Evolutionary conservation across 2,113 vertebrate genomes (phyloP).

Genomic region (Delphinus delphis): DNA sequence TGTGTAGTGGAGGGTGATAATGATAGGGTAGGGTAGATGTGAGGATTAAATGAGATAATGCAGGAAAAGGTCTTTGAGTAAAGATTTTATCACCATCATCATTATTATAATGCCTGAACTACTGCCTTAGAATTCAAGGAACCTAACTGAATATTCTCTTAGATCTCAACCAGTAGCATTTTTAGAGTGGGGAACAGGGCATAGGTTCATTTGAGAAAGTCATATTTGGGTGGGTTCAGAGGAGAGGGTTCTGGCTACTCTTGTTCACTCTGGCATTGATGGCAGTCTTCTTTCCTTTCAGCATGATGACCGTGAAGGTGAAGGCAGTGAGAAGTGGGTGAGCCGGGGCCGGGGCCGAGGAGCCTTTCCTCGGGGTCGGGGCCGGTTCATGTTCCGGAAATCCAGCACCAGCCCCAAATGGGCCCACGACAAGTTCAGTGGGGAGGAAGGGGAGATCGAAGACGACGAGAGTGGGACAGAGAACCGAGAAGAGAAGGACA

Average conservation of each 20-base stretch:
- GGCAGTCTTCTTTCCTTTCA: conserved; percentile 72
- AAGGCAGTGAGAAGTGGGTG: conserved; percentile 89
- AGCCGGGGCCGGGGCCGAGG: conserved; percentile 89
- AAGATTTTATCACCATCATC: neutral
- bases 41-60: neutral
- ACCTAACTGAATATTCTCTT: neutral
- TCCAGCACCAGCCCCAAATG: conserved; percentile 91
- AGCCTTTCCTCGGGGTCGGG: conserved; percentile 86
- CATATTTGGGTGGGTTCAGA: neutral
- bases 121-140: neutral
- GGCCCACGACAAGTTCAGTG: conserved; percentile 94
- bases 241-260: neutral
- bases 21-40: neutral
- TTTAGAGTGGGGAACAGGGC: neutral
- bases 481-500: conserved; percentile 87
- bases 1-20: neutral
- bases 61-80: neutral
- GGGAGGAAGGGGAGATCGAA: conserved; percentile 89
- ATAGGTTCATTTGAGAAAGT: neutral
- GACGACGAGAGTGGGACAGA: conserved; percentile 88
- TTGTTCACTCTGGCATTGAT: neutral
- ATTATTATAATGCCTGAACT: neutral
- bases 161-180: neutral
- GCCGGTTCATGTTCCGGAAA: conserved; percentile 95
- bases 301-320: conserved; percentile 93